Evolutionary conservation across 2,888 invertebrate genomes (phyloP), one percentile per base, ranked within the genome.

Genomic region (Azorinus chamasolen): DNA sequence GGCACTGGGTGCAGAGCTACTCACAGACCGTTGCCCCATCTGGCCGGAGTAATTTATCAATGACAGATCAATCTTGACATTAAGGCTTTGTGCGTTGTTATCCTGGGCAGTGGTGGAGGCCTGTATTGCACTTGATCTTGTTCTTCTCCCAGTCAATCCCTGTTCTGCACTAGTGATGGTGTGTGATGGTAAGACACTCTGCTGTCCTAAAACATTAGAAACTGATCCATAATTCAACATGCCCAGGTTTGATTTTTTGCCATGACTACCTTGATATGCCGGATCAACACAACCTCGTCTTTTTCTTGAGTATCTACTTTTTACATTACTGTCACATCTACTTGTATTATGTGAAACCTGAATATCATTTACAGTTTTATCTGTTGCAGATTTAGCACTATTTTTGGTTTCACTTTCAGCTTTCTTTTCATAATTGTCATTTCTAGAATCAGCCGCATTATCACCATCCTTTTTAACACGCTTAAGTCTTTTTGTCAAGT

Each of bases 41-140:
- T 66, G 66, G 12, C 79, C 76, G 6, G 76, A 68, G 57, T 75
- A 74, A 46, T 83, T 83, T n/a, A 76, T 76, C 27, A 83, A 59
- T 10, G 83, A 83, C 32, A 83, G 58, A 58, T 83, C 79, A 48
- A 79, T 83, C 22, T 76, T 71, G 12, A 83, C 72, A 69, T 83
- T 83, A 43, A 80, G 41, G 59, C 75, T 80, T 27, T 72, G 72
- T 45, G 50, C 57, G 48, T 53, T 65, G 12, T 54, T 69, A 14
- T 64, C 58, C 27, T 27, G 39, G 16, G 50, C n/a, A 32, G 45
- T 46, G 22, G 55, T 43, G n/a, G 37, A 25, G 14, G 66, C 46
- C 25, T 61, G 57, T 20, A 25, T 48, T 14, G 62, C 46, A 18
- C 41, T 39, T 2, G 66, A 51, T 62, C 71, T 64, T 25, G 37